phyloP scores from a whole-genome alignment of 2,113 vertebrate genomes.

The Festucalex cinctus region DNA sequence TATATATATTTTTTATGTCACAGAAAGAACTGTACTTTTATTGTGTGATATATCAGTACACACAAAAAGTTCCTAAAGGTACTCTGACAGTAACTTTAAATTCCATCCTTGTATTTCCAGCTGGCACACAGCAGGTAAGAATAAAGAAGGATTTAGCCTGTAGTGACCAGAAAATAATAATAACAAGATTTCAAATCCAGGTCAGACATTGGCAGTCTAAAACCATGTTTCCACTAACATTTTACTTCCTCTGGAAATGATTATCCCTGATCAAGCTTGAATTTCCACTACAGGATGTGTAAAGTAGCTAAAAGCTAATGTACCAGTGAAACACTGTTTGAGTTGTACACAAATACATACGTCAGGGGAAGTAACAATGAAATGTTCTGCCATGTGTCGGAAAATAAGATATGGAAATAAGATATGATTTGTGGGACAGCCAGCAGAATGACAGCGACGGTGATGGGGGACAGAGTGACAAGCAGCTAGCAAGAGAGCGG shows the following conservation, averaged over 20 bases:
- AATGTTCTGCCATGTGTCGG: background rate
- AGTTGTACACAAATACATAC: background rate
- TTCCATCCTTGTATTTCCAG: background rate
- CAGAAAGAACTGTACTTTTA: background rate
- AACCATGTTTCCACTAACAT: background rate
- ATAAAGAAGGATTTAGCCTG: constrained; percentile 3
- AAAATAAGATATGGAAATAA: constrained; percentile 6
- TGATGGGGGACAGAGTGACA: constrained; percentile 32
- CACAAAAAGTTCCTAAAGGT: too few species aligned
- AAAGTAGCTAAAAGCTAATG: background rate
- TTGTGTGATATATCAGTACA: background rate
- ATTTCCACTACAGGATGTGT: background rate
- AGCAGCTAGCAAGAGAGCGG: constrained; percentile 10
- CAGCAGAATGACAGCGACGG: constrained; percentile 26
- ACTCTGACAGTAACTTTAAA: background rate
- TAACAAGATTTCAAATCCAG: constrained; percentile 19
- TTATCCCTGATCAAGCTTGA: background rate
- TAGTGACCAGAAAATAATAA: background rate
- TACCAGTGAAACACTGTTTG: too few species aligned
- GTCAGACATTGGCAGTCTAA: constrained; percentile 5
- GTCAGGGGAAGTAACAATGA: background rate
- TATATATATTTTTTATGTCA: background rate
- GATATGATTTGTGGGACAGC: constrained; percentile 17
- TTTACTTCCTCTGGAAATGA: background rate
- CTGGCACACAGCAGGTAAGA: background rate